phyloP scores from a whole-genome alignment of 2,113 vertebrate species.

The Rhizomys pruinosus region DNA sequence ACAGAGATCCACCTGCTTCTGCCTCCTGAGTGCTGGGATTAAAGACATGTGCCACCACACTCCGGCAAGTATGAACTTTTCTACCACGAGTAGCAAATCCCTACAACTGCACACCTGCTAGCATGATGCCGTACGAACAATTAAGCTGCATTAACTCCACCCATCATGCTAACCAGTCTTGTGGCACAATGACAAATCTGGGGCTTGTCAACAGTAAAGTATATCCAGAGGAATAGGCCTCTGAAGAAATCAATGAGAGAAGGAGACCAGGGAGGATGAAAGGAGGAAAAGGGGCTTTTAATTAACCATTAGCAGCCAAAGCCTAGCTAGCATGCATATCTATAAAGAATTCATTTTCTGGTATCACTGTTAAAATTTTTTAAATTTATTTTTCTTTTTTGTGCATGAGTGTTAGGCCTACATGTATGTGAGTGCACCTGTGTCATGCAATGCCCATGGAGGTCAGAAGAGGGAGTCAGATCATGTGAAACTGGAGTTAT shows the following conservation, averaged over 20 bases:
- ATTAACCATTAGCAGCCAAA: slow-evolving; percentile 24
- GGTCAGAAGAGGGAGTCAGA: too few species aligned
- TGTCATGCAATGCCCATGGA: too few species aligned
- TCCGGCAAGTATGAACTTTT: not conserved
- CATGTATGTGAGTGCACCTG: too few species aligned
- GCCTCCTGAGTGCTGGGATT: too few species aligned
- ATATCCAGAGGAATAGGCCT: not conserved
- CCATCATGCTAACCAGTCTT: not conserved
- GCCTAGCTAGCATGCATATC: not conserved
- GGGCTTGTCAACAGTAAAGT: not conserved
- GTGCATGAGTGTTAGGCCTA: too few species aligned
- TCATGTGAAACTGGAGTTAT: too few species aligned
- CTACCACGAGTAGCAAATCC: not conserved
- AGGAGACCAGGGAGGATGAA: not conserved
- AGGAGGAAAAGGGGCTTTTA: not conserved
- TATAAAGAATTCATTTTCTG: slow-evolving; percentile 28
- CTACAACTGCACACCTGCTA: not conserved
- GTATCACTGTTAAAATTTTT: not conserved
- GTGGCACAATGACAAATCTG: not conserved
- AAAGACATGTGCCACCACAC: too few species aligned
- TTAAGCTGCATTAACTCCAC: not conserved
- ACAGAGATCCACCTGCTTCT: too few species aligned
- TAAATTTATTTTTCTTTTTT: too few species aligned
- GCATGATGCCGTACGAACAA: not conserved
- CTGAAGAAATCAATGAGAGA: not conserved